phyloP scores from a whole-genome alignment of 2,797 vertebrate species.

The Myotis pilosus region DNA sequence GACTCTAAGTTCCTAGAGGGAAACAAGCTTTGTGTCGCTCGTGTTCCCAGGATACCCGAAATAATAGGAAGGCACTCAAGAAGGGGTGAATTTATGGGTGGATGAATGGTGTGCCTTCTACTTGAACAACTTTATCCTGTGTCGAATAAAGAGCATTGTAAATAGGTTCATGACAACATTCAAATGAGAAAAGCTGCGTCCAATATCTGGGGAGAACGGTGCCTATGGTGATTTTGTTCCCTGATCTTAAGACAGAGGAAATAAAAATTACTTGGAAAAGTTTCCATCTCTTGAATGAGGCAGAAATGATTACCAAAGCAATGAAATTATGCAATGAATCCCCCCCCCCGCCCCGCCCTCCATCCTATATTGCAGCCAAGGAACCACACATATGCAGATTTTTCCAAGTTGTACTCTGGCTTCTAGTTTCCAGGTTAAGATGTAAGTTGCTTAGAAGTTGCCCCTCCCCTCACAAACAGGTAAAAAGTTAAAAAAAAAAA shows the following conservation, averaged over 20 bases:
- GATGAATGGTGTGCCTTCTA: not conserved
- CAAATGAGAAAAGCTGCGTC: not conserved
- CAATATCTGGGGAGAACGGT: not conserved
- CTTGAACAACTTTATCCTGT: not conserved
- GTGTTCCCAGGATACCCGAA: not conserved
- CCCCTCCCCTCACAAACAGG: not conserved
- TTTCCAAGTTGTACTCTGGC: not conserved
- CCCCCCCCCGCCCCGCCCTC: not conserved
- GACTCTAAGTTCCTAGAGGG: not conserved
- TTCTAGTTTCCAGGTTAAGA: not conserved
- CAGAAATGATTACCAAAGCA: not conserved
- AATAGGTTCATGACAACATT: not conserved
- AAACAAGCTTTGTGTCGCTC: not conserved
- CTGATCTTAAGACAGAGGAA: not conserved
- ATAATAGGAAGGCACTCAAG: not conserved
- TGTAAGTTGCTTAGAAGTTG: not conserved
- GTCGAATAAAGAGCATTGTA: not conserved
- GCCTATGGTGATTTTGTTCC: not conserved
- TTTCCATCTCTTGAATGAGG: not conserved
- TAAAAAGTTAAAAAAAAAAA: not conserved
- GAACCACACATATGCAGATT: not conserved
- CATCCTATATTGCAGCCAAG: not conserved
- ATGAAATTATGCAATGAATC: not conserved
- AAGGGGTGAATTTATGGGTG: not conserved
- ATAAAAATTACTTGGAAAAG: not conserved